phyloP scores from a whole-genome alignment of 2,888 invertebrate species.

The Drosophila barbarae region DNA sequence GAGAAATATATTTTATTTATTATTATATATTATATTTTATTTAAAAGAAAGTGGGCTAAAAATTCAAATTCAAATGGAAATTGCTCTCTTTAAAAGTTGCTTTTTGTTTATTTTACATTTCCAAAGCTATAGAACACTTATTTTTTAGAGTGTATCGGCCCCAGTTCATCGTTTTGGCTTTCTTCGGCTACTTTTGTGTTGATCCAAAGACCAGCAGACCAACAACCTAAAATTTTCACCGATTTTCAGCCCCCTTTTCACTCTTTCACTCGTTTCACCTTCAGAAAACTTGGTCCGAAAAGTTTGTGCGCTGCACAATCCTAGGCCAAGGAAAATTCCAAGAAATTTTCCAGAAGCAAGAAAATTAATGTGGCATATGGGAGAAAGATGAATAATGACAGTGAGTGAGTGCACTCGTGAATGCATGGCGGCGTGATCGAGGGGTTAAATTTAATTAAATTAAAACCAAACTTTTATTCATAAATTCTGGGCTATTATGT shows the following conservation, averaged over 20 bases:
- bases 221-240: not conserved
- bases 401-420: conserved; percentile 28
- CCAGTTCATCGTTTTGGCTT: conserved; percentile 62
- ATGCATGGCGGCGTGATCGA: conserved; percentile 30
- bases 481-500: not conserved
- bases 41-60: rapidly evolving
- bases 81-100: rapidly evolving
- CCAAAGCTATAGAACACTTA: not conserved
- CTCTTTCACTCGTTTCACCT: conserved; percentile 40
- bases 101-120: not conserved
- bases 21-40: too few species aligned
- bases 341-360: conserved; percentile 10
- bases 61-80: not conserved
- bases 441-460: conserved; percentile 23
- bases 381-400: conserved; percentile 29
- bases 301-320: conserved; percentile 9
- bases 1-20: not conserved
- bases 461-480: not conserved
- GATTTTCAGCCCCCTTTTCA: conserved; percentile 14
- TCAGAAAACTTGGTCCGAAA: conserved; percentile 43
- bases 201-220: conserved; percentile 22
- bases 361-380: conserved; percentile 37
- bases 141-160: conserved; percentile 14
- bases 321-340: conserved; percentile 3
- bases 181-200: conserved; percentile 19